Evolutionary conservation across 2,113 vertebrate species (phyloP).

Genomic region (Conger conger): DNA sequence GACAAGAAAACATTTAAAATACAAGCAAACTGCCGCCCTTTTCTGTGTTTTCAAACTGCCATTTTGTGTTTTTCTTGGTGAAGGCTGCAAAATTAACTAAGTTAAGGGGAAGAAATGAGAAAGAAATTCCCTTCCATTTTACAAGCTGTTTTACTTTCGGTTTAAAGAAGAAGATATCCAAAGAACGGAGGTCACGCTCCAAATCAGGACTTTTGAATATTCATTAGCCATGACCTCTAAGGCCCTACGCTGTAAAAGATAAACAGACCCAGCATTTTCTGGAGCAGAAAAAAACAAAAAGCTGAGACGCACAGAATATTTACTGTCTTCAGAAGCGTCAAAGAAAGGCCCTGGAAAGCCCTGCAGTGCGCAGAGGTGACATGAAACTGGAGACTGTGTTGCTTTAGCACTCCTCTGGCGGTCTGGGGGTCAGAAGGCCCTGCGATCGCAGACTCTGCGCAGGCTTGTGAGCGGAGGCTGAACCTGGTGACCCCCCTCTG

Average conservation of each 20-base stretch:
- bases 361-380: slow-evolving; percentile 25
- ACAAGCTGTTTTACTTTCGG: neutral
- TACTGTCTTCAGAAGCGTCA: slow-evolving; percentile 45
- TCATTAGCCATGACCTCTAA: slow-evolving; percentile 51
- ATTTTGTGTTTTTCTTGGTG: no score
- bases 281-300: slow-evolving; percentile 26
- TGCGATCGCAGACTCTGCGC: slow-evolving; percentile 15
- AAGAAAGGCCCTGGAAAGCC: slow-evolving; percentile 30
- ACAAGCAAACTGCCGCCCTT: slow-evolving; percentile 54
- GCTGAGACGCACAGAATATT: slow-evolving; percentile 54
- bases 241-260: slow-evolving; percentile 21
- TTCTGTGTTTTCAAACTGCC: no score
- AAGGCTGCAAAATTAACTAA: slow-evolving; percentile 59
- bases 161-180: slow-evolving; percentile 32
- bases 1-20: slow-evolving; percentile 59
- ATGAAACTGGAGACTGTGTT: slow-evolving; percentile 48
- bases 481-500: slow-evolving; percentile 38
- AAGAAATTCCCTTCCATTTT: neutral
- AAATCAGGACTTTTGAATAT: slow-evolving; percentile 43
- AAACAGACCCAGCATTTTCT: slow-evolving; percentile 29
- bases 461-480: slow-evolving; percentile 48
- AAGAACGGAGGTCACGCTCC: slow-evolving; percentile 34
- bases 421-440: slow-evolving; percentile 37
- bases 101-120: slow-evolving; percentile 2
- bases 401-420: slow-evolving; percentile 39